These are phyloP conservation scores for Mycalesis mineus DNA, from an alignment of 2,888 invertebrate species.

Conservation along the genomic window DNA sequence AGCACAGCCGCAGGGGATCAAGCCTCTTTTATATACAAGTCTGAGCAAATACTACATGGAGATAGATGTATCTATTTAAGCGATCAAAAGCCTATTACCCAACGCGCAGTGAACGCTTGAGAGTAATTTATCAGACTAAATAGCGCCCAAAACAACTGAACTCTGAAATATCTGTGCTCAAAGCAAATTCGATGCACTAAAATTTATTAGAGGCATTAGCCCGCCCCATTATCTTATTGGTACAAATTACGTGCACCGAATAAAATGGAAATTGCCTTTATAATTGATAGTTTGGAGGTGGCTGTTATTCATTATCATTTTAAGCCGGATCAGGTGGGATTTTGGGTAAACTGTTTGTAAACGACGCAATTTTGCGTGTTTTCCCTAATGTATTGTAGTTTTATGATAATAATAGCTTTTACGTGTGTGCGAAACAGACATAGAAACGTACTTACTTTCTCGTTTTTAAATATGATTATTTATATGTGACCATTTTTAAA, in stretches of 20 bases:
- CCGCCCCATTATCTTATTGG: constrained; percentile 27
- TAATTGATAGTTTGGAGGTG: constrained; percentile 29
- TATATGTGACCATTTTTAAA: no score
- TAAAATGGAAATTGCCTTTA: constrained; percentile 28
- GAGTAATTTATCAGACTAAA: constrained; percentile 7
- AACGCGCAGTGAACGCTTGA: not conserved
- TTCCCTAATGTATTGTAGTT: no score
- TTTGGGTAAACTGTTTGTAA: not conserved
- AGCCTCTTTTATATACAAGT: no score
- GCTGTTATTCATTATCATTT: constrained; percentile 20
- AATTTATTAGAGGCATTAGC: constrained; percentile 16
- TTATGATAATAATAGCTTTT: no score
- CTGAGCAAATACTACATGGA: no score
- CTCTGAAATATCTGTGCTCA: not conserved
- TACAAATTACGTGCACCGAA: constrained; percentile 25
- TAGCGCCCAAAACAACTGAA: constrained; percentile 8
- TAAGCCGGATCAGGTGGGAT: constrained; percentile 14
- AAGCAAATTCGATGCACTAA: constrained; percentile 1
- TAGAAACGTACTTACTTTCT: no score
- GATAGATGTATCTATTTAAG: not conserved
- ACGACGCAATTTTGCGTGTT: no score
- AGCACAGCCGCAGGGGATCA: not conserved
- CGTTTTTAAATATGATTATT: no score
- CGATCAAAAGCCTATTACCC: not conserved
- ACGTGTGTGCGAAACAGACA: no score